Conservation (phyloP, 2,113 vertebrate genomes). For the Axis porcinus region DNA sequence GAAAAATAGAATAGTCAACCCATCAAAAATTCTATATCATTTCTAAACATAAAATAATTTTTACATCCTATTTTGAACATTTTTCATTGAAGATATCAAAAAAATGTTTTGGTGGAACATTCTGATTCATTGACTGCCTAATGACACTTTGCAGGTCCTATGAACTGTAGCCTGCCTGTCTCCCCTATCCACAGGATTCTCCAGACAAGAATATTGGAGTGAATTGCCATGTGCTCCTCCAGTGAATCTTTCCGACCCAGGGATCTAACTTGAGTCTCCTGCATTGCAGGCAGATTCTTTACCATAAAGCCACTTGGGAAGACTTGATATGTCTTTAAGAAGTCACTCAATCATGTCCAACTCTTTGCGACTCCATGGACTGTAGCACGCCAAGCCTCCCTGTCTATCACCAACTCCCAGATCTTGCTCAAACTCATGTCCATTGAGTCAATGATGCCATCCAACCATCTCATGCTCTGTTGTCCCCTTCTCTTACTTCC, state of each 20-base stretch:
- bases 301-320: not conserved
- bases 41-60: not conserved
- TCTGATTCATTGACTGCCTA: not conserved
- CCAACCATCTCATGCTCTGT: not conserved
- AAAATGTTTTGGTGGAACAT: not conserved
- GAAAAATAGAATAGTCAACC: not conserved
- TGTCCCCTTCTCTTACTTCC: not conserved
- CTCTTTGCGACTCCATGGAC: not conserved
- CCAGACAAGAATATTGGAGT: not conserved
- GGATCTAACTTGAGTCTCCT: not conserved
- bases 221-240: not conserved
- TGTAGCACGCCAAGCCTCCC: not conserved
- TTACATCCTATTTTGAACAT: not conserved
- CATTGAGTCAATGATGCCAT: not conserved
- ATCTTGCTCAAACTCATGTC: not conserved
- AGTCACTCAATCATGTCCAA: not conserved
- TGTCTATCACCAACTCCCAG: not conserved
- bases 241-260: not conserved
- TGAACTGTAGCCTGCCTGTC: accelerated
- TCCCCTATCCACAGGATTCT: not conserved
- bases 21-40: not conserved
- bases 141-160: not conserved
- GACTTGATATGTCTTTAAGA: not conserved
- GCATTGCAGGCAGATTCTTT: not conserved
- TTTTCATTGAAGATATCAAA: not conserved